These are phyloP conservation scores for Gambusia affinis DNA, from an alignment of 2,113 vertebrate genomes.

Conservation along the genomic window DNA sequence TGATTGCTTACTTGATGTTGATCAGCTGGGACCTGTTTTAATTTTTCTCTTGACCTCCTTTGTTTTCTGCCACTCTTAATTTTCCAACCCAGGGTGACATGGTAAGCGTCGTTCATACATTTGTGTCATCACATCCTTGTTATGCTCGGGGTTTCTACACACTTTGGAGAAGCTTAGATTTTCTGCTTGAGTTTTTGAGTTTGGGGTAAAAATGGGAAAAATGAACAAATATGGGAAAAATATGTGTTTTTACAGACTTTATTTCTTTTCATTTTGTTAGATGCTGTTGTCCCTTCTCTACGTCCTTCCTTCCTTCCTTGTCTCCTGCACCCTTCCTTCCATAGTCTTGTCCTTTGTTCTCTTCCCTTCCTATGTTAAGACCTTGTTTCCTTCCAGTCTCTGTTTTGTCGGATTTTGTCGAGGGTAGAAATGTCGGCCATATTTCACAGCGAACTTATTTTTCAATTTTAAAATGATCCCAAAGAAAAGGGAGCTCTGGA, in stretches of 20 bases:
- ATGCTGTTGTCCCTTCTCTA: not conserved
- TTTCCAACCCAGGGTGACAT: conserved; percentile 70
- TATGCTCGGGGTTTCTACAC: conserved; percentile 30
- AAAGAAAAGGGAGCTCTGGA: not conserved
- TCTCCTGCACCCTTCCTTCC: not conserved
- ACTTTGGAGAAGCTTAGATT: not conserved
- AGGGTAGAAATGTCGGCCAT: not conserved
- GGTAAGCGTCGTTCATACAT: conserved; percentile 68
- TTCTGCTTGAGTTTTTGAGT: too few relatives aligned
- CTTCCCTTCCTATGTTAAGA: not conserved
- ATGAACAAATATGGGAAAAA: not conserved
- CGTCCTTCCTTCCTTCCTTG: not conserved
- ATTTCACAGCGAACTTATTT: not conserved
- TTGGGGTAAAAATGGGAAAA: not conserved
- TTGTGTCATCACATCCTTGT: conserved; percentile 24
- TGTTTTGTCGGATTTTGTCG: not conserved
- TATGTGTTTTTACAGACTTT: not conserved
- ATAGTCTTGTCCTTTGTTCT: not conserved
- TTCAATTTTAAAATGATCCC: not conserved
- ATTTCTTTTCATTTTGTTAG: not conserved
- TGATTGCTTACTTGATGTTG: not conserved
- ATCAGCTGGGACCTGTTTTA: conserved; percentile 31
- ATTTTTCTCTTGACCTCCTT: conserved; percentile 1
- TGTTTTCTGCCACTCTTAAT: conserved; percentile 22
- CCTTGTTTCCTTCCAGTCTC: not conserved